phyloP scores from a whole-genome alignment of 2,113 vertebrate species.

The Pteruthius melanotis region DNA sequence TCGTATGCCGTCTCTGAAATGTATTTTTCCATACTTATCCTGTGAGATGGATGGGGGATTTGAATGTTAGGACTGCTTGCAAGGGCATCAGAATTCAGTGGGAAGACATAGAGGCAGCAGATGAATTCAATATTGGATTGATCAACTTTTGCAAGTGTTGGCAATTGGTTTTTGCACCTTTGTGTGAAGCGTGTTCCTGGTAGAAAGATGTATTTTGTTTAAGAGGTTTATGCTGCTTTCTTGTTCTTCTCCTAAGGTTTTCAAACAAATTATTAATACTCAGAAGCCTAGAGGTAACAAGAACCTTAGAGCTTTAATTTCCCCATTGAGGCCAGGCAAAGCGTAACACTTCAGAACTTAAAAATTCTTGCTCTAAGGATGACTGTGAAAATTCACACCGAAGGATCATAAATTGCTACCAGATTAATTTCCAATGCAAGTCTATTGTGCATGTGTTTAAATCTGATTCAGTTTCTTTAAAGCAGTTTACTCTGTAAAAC shows the following conservation, averaged over 20 bases:
- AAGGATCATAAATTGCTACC: not conserved
- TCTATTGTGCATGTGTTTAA: not conserved
- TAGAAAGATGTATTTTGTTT: not conserved
- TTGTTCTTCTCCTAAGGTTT: not conserved
- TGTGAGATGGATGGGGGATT: not conserved
- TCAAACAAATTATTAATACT: not conserved
- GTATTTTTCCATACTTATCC: not conserved
- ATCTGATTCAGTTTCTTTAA: not conserved
- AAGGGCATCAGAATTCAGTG: not conserved
- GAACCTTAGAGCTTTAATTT: not conserved
- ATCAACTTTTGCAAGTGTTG: not conserved
- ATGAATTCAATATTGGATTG: not conserved
- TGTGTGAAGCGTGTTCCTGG: not conserved
- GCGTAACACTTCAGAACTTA: not conserved
- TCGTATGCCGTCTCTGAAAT: not conserved
- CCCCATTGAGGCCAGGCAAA: not conserved
- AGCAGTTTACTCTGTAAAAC: not conserved
- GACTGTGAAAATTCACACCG: not conserved
- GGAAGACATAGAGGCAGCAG: not conserved
- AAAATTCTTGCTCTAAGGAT: not conserved
- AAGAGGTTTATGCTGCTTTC: not conserved
- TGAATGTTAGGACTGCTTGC: not conserved
- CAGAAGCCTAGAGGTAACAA: not conserved
- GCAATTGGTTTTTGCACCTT: not conserved
- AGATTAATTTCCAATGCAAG: conserved; percentile 3